These are phyloP conservation scores for Latrodectus hesperus DNA, from an alignment of 2,888 invertebrate genomes.

Conservation along the genomic window DNA sequence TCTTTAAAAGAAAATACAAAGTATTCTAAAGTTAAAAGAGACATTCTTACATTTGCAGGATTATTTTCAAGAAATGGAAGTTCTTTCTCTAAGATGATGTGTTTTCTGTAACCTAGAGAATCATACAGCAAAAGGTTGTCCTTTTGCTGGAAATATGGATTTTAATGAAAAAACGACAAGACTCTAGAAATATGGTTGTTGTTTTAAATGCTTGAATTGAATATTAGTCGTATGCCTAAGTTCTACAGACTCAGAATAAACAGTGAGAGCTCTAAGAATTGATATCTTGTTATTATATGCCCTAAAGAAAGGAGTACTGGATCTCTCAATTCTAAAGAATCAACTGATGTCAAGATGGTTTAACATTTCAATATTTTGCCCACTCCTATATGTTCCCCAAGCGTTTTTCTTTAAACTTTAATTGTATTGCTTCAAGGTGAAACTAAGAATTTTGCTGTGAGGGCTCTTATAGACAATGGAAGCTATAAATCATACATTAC, in stretches of 20 bases:
- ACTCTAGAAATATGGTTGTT: background rate
- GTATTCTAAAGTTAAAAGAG: background rate
- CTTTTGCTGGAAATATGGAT: slow-evolving; percentile 8
- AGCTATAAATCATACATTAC: slow-evolving; percentile 3
- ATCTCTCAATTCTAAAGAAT: background rate
- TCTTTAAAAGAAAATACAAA: background rate
- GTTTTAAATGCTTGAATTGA: too few relatives aligned
- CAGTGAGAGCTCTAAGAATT: too few relatives aligned
- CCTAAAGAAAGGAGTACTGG: background rate
- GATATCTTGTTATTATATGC: too few relatives aligned
- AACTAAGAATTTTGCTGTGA: slow-evolving; percentile 5
- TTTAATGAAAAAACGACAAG: background rate
- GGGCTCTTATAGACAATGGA: slow-evolving; percentile 7
- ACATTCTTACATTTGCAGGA: background rate
- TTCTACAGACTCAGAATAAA: too few relatives aligned
- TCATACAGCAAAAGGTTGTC: background rate
- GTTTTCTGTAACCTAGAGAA: background rate
- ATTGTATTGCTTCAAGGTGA: background rate
- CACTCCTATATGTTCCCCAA: too few relatives aligned
- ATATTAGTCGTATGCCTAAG: too few relatives aligned
- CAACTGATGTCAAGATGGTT: too few relatives aligned
- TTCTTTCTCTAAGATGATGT: background rate
- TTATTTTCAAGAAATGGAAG: background rate
- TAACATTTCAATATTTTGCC: too few relatives aligned
- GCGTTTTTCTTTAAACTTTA: too few relatives aligned